These are phyloP conservation scores for Carlito syrichta DNA, from an alignment of 2,113 vertebrate species.

Conservation along the genomic window DNA sequence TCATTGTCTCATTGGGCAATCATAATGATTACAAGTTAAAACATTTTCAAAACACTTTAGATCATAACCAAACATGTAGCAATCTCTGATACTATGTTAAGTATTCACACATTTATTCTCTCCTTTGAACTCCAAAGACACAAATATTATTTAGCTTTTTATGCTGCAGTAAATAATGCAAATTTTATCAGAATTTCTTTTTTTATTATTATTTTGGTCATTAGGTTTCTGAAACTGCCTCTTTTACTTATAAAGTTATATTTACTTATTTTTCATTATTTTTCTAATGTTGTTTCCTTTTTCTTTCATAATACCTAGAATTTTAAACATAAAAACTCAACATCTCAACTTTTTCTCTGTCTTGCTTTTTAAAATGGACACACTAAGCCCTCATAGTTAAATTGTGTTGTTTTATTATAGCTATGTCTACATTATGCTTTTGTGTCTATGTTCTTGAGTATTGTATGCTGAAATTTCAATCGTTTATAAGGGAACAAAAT, in stretches of 20 bases:
- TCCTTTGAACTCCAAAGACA: not conserved
- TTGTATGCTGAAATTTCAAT: constrained; percentile 12
- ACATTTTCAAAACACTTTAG: not conserved
- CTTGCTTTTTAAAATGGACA: constrained; percentile 1
- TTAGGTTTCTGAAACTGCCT: not conserved
- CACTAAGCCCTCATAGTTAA: not conserved
- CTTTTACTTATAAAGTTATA: not conserved
- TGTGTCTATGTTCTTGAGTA: constrained; percentile 35
- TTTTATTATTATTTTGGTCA: not conserved
- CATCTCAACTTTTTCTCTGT: not conserved
- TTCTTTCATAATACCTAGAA: not conserved
- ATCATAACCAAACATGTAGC: not conserved
- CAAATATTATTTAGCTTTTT: not conserved
- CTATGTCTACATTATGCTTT: constrained; percentile 36
- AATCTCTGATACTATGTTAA: not conserved
- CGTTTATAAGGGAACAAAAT: constrained; percentile 49
- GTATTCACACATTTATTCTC: not conserved
- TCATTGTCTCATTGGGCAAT: not conserved
- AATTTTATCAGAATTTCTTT: not conserved
- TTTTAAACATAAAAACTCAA: constrained; percentile 14
- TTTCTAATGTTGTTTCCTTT: not conserved
- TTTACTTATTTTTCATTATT: not conserved
- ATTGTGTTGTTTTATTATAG: constrained; percentile 22
- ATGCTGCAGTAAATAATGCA: not conserved
- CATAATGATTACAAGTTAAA: not conserved